Conservation (phyloP, 2,888 invertebrate genomes). For the Podotricha telesiphe region DNA sequence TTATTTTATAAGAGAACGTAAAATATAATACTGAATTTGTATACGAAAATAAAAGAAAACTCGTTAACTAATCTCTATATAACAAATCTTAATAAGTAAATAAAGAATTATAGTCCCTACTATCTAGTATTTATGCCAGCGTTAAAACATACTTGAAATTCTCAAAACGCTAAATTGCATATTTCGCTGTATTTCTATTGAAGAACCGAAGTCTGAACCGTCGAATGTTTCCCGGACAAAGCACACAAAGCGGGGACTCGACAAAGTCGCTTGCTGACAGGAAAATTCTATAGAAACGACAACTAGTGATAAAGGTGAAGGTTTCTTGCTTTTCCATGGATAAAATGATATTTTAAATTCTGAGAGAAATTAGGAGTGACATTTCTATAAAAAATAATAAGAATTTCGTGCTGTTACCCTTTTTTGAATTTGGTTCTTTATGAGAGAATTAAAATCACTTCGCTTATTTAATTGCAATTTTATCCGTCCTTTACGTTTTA, state of each 20-base stretch:
- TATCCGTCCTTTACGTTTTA: too few relatives aligned
- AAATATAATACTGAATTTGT: too few relatives aligned
- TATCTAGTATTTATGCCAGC: too few relatives aligned
- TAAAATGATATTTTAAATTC: constrained; percentile 20
- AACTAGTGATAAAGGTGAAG: constrained; percentile 33
- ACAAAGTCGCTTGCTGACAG: constrained; percentile 43
- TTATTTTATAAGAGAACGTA: too few relatives aligned
- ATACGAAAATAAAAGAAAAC: too few relatives aligned
- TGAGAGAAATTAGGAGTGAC: constrained; percentile 26
- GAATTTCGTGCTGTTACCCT: neutral
- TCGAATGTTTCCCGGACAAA: constrained; percentile 43
- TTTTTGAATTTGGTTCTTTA: neutral
- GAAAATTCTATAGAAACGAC: constrained; percentile 41
- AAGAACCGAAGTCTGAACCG: constrained; percentile 37
- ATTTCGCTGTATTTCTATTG: constrained; percentile 38
- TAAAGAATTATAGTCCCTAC: too few relatives aligned
- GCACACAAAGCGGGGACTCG: constrained; percentile 41
- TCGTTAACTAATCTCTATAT: too few relatives aligned
- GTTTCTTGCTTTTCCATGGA: constrained; percentile 9
- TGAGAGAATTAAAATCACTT: too few relatives aligned
- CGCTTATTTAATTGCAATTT: too few relatives aligned
- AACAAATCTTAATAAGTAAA: too few relatives aligned
- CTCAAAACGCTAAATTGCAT: constrained; percentile 35
- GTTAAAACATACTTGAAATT: constrained; percentile 1
- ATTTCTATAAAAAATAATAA: constrained; percentile 23